Base-by-base conservation (phyloP, 2,113 vertebrate genomes). In the Nettapus auritus region DNA sequence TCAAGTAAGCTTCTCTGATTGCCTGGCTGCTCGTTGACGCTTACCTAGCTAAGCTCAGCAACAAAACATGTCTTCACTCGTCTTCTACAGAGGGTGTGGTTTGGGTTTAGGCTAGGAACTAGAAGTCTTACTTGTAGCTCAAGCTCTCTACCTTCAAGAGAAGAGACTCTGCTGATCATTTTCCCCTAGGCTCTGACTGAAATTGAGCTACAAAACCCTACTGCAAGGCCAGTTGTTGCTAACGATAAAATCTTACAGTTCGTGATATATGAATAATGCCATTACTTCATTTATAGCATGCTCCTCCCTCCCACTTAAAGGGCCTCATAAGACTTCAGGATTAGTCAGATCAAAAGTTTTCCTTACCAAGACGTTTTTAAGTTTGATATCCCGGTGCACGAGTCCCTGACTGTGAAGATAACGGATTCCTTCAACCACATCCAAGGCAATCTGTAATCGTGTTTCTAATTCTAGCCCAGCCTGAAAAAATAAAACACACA, bases 331-430 rank as follows among this genome's bases (percentile, higher is more conserved):
- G 21, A 28, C 23, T 77, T 55, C 33, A 81, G 60, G 38, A 56
- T 62, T 16, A 78, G 34, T 11, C 68, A 89, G 42, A 53, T 6
- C 1, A 33, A 4, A 92, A 25, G 15, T 68, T 77, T 59, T 38
- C n/a, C 99, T 98, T 78, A 99, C 99, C 98, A 99, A 98, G 80
- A 99, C 99, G 23, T 99, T 99, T 97, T 99, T 99, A 17, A 99
- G 98, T 90, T 99, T 99, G 94, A 99, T 99, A 80, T 99, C 99
- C 94, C 99, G 96, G 97, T 99, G 99, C 67, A 99, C 97, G 15
- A 99, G 99, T 11, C 99, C 99, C 96, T 99, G 99, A 88, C 99
- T 97, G 89, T 99, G 99, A 95, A 99, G 98, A 96, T 99, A 99
- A 33, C 99, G 99, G 85, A 99, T 98, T 59, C 99, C 99, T 85